Evolutionary conservation across 2,888 invertebrate genomes (phyloP).

Genomic region (Agrochola macilenta): DNA sequence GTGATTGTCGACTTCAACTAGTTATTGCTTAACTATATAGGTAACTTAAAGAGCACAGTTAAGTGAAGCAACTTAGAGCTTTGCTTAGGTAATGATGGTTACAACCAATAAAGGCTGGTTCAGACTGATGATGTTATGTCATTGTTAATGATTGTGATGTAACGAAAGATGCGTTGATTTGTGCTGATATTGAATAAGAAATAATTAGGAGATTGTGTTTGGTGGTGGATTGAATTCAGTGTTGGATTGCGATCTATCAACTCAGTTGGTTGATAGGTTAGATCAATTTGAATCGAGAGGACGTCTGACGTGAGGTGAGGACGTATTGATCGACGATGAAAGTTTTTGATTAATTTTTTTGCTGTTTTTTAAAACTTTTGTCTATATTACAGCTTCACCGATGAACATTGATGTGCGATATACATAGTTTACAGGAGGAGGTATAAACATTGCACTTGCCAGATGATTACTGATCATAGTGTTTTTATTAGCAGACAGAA

Average conservation of each 20-base stretch:
- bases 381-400: neutral
- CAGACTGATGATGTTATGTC: constrained; percentile 23
- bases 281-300: neutral
- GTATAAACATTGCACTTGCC: neutral
- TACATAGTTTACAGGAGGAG: neutral
- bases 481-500: neutral
- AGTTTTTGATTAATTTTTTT: neutral
- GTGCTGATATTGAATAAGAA: neutral
- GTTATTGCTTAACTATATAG: constrained; percentile 41
- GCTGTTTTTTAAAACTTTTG: neutral
- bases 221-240: neutral
- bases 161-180: constrained; percentile 17
- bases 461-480: neutral
- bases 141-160: constrained; percentile 38
- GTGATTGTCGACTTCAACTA: constrained; percentile 20
- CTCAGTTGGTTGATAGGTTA: neutral
- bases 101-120: constrained; percentile 18
- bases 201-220: constrained; percentile 20
- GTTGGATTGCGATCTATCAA: neutral
- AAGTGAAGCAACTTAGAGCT: constrained; percentile 48
- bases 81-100: constrained; percentile 33
- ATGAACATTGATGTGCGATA: neutral
- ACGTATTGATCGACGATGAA: neutral
- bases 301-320: neutral
- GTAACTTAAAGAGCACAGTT: constrained; percentile 6